Base-by-base conservation (phyloP, 1,140 invertebrate species). In the Rhopalosiphum padi region DNA sequence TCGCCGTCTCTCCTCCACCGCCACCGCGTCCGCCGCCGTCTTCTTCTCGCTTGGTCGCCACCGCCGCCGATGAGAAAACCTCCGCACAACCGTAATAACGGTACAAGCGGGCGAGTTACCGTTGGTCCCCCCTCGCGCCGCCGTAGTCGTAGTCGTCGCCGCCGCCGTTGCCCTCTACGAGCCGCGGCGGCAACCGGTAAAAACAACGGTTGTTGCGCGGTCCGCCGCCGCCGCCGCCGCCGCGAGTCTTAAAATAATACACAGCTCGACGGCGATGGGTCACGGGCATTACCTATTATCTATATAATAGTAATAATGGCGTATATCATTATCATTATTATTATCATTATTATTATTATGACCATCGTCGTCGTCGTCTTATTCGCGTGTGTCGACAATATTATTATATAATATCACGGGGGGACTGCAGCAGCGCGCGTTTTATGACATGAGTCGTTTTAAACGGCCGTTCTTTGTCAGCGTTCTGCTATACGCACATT, bases 51-150 rank as follows among this genome's bases (percentile, higher is more conserved):
- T 89, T 89, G 48, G 48, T 35, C 87, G 30, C 41, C 82, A 37
- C 82, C 43, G 83, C 83, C 22, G 21, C 85, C 87, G 87, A 89
- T 53, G 87, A 53, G 87, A 89, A 89, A 89, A 89, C 87, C 46
- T 89, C 51, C 87, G 87, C 87, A 89, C 87, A 89, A 89, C 87
- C 87, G 87, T 86, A 86, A 86, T 89, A 89, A 89, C 87, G 87
- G 87, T 89, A 89, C 87, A 51, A 48, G 46, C 46, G 87, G n/a
- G 48, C 87, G 48, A 53, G 87, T 89, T 89, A 89, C 87, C 87
- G 87, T 89, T 89, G 87, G 87, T 89, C 48, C 87, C 87, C 87
- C 46, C 87, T 53, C 46, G 46, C 30, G 43, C 6, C 86, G 46
- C 35, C 86, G 41, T 86, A 8, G 83, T 30, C 85, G 85, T 25